Base-by-base conservation (phyloP, 2,797 vertebrate species). In the Cossypha polioptera region DNA sequence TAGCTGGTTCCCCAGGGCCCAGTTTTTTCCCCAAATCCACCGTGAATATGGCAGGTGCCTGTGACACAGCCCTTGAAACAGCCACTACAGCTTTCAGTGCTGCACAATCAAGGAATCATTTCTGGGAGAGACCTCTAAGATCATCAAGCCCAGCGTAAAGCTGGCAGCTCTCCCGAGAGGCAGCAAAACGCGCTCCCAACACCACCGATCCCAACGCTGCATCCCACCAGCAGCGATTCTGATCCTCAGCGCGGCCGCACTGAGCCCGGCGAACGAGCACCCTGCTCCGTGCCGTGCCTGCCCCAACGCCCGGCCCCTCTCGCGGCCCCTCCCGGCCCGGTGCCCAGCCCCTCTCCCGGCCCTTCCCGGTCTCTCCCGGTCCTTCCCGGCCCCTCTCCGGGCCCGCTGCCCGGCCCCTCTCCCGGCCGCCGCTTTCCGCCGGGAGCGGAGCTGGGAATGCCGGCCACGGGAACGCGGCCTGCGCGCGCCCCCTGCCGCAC, bases 401-500 rank as follows among this genome's bases (percentile, higher is more conserved):
- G 35, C 35, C 35, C 35, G 35, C 9, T 10, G 35, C 35, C 35
- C 35, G 16, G 19, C 43, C 43, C 43, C 20, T 45, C 43, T 50
- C 50, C 50, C n/a, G 17, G 67, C 43, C 43, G 43, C 28, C 29
- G 28, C 54, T 18, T 26, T 22, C 47, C 1, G 33, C 33, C 45
- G 62, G 43, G 35, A 16, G 1, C 3, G 43, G 21, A 16, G 43
- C 12, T 2, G 59, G 20, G 11, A 47, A 7, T 4, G 19, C 43
- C 5, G 58, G 6, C 22, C 16, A 1, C 4, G 11, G 5, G 7
- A 50, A 2, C 17, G 58, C 74, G 45, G 18, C n/a, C 38, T 14
- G 47, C 33, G 95, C 88, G 92, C 73, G 91, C 94, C 94, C 81
- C 69, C 96, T 89, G 45, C 86, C 51, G 96, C 5, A 19, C 55